Evolutionary conservation across 2,113 vertebrate species (phyloP), one percentile per base, ranked within the genome.

Genomic region (Macquaria australasica): DNA sequence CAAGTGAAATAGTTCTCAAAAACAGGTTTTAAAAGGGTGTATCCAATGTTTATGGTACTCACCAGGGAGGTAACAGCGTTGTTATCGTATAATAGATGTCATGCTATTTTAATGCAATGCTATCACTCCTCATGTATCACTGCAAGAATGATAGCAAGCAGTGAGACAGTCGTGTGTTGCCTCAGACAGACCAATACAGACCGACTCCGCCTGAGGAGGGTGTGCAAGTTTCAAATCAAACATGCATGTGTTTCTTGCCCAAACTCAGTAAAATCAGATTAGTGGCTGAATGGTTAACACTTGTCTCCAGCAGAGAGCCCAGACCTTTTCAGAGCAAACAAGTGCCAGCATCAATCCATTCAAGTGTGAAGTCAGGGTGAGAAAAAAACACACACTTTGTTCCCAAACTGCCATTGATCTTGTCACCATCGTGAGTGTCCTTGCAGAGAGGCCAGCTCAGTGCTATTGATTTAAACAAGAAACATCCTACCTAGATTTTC

Each of bases 261-360:
- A 12, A 58, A 59, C 68, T 51, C 56, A 68, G 48, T 51, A 28
- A 76, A 87, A 81, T 83, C 66, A 18, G 34, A 85, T 87, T 79
- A 83, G 64, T 64, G 55, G 14, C 9, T 69, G 28, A 74, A 7
- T 70, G 60, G 48, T 45, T 56, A 9, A 73, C n/a, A 28, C 4
- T 28, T 2, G 68, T 70, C 7, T 64, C 25, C 0, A 56, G 59
- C 31, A 39, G 45, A 83, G 37, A 70, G 59, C 28, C 0, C 28
- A 20, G 64, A 58, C 62, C 74, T 3, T 77, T 87, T 81, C 77
- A 70, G 6, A 84, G 23, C 55, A 64, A 73, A 74, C 53, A 53
- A 64, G 72, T 75, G 88, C 43, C 85, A 72, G n/a, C 37, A 74
- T 51, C 68, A 70, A 75, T 90, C 79, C 56, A 34, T 64, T 66